A percentile compares a stretch with the other conserved stretches of the same genome.
Conservation (phyloP, 2,113 vertebrate species). For the Perca fluviatilis region DNA sequence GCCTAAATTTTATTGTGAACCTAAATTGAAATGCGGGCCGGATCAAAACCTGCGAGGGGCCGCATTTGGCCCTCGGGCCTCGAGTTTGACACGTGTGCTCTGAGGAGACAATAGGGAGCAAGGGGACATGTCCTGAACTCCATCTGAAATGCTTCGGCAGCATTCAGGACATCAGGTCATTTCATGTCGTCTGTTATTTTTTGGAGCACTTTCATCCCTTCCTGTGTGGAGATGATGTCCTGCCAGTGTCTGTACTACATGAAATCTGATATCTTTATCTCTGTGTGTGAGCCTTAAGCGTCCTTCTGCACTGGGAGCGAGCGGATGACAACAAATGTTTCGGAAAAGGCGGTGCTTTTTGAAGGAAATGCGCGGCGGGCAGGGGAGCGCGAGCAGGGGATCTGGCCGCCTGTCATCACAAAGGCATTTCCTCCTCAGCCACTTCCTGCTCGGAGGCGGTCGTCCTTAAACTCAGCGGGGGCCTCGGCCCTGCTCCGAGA, state of each 20-base stretch:
- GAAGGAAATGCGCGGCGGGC: slow-evolving; percentile 42
- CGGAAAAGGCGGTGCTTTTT: slow-evolving; percentile 35
- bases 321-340: slow-evolving; percentile 45
- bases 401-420: slow-evolving; percentile 73
- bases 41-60: too few relatives aligned
- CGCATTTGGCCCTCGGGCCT: too few relatives aligned
- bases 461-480: slow-evolving; percentile 53
- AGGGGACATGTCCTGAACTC: not conserved
- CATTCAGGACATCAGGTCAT: not conserved
- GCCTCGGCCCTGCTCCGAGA: not conserved
- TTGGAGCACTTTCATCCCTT: not conserved
- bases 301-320: slow-evolving; percentile 2
- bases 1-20: too few relatives aligned
- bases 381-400: slow-evolving; percentile 46
- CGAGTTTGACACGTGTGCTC: too few relatives aligned
- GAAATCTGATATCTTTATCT: not conserved
- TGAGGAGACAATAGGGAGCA: not conserved
- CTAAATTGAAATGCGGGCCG: too few relatives aligned
- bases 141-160: not conserved
- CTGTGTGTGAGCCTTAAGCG: not conserved
- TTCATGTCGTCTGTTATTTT: too few relatives aligned
- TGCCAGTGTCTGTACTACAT: not conserved
- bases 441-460: slow-evolving; percentile 70
- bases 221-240: not conserved
- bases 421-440: slow-evolving; percentile 84